Conservation (phyloP, 2,797 vertebrate genomes). For the Naso thynnoides region DNA sequence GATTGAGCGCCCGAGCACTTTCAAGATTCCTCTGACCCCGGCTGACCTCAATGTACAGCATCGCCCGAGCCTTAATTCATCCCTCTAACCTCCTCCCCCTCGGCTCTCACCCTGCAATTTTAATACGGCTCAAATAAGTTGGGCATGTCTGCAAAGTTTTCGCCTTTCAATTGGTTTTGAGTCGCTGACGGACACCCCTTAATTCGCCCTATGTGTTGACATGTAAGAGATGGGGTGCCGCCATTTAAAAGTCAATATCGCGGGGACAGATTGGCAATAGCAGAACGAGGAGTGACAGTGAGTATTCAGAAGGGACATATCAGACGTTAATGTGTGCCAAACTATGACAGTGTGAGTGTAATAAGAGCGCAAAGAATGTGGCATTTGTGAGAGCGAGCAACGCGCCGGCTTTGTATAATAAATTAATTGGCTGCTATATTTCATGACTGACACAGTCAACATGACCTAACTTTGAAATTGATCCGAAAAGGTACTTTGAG, state of each 20-base stretch:
- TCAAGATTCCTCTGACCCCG: slow-evolving; percentile 62
- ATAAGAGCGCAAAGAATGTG: background rate
- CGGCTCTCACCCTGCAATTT: slow-evolving; percentile 34
- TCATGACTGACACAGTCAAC: slow-evolving; percentile 48
- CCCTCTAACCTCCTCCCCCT: background rate
- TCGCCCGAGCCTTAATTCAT: slow-evolving; percentile 39
- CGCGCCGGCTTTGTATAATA: slow-evolving; percentile 4
- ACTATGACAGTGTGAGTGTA: slow-evolving; percentile 31
- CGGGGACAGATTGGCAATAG: slow-evolving; percentile 62
- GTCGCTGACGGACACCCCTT: slow-evolving; percentile 43
- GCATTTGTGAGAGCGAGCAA: background rate
- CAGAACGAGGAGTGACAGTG: slow-evolving; percentile 41
- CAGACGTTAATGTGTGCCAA: slow-evolving; percentile 30
- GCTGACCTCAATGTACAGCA: slow-evolving; percentile 59
- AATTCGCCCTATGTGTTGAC: slow-evolving; percentile 49
- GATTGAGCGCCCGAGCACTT: slow-evolving; percentile 76
- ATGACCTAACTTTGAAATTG: slow-evolving; percentile 26
- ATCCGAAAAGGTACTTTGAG: slow-evolving; percentile 24
- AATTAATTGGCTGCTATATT: slow-evolving; percentile 49
- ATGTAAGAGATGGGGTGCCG: slow-evolving; percentile 40
- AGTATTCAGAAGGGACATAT: slow-evolving; percentile 43
- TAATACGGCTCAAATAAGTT: slow-evolving; percentile 59
- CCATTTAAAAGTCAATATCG: slow-evolving; percentile 70
- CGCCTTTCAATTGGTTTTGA: slow-evolving; percentile 21
- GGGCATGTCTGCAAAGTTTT: slow-evolving; percentile 42